A percentile compares a stretch with the other conserved stretches of the same genome.
These are phyloP conservation scores for Psettodes erumei DNA, from an alignment of 2,113 vertebrate genomes.

Conservation along the genomic window DNA sequence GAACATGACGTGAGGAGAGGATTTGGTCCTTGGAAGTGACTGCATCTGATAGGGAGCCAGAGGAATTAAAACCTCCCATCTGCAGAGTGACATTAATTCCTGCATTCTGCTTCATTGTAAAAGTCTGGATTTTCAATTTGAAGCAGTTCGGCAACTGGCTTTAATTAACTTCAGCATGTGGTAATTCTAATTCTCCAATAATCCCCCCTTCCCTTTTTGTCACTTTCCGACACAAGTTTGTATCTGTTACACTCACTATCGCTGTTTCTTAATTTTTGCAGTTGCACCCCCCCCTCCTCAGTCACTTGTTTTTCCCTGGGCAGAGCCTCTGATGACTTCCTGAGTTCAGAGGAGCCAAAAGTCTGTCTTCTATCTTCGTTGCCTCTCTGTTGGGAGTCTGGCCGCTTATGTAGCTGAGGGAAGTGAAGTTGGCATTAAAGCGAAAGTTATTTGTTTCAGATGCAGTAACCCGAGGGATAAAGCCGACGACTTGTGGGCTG, in stretches of 20 bases:
- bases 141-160: constrained; percentile 75
- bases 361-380: constrained; percentile 42
- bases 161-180: constrained; percentile 84
- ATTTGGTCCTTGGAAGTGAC: constrained; percentile 64
- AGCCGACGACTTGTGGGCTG: constrained; percentile 51
- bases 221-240: constrained; percentile 71
- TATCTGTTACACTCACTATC: constrained; percentile 63
- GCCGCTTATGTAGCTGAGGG: constrained; percentile 41
- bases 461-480: constrained; percentile 64
- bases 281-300: constrained; percentile 3
- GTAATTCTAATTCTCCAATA: constrained; percentile 81
- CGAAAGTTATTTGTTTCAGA: constrained; percentile 65
- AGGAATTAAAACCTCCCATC: constrained; percentile 80
- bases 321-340: constrained; percentile 50
- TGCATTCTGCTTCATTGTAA: constrained; percentile 71
- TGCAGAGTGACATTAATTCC: constrained; percentile 83
- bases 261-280: constrained; percentile 34
- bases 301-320: constrained; percentile 34
- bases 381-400: constrained; percentile 50
- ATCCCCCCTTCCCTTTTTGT: constrained; percentile 76
- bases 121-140: constrained; percentile 78
- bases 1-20: constrained; percentile 57
- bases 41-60: constrained; percentile 79
- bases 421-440: constrained; percentile 52
- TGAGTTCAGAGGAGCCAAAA: constrained; percentile 57